Conservation (phyloP, 2,888 invertebrate species). For the Mimumesa dahlbomi region DNA sequence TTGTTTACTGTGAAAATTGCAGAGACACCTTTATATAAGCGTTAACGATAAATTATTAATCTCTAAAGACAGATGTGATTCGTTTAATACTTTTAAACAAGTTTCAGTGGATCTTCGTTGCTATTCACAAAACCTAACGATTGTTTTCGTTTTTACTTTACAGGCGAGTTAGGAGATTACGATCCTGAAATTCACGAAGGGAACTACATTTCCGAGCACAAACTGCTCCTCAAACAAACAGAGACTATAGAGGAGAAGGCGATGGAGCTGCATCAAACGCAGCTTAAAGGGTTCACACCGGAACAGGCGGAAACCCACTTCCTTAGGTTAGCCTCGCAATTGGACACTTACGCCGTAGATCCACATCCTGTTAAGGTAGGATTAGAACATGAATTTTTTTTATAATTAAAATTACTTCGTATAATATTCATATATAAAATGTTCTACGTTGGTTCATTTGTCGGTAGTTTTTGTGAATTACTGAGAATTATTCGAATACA, state of each 20-base stretch:
- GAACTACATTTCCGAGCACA: conserved; percentile 95
- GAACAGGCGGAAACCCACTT: conserved; percentile 94
- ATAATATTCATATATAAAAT: too few relatives aligned
- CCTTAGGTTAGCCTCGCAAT: conserved; percentile 92
- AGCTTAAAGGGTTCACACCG: conserved; percentile 92
- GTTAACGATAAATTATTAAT: too few relatives aligned
- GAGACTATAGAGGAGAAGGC: conserved; percentile 95
- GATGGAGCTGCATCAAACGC: conserved; percentile 93
- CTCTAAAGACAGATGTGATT: too few relatives aligned
- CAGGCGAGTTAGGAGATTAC: conserved; percentile 97
- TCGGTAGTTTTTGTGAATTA: too few relatives aligned
- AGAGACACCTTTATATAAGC: too few relatives aligned
- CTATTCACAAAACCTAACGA: not conserved
- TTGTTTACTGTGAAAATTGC: too few relatives aligned
- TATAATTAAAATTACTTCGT: too few relatives aligned
- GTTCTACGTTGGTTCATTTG: too few relatives aligned
- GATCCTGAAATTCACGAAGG: conserved; percentile 93
- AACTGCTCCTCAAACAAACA: conserved; percentile 95
- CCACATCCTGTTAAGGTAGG: conserved; percentile 97
- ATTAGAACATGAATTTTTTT: not conserved
- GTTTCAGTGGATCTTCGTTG: too few relatives aligned
- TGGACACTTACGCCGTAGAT: conserved; percentile 98
- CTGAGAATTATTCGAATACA: too few relatives aligned
- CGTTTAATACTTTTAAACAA: too few relatives aligned
- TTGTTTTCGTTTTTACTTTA: not conserved